These are phyloP conservation scores for Reinhardtius hippoglossoides DNA, from an alignment of 2,113 vertebrate species.

Conservation along the genomic window DNA sequence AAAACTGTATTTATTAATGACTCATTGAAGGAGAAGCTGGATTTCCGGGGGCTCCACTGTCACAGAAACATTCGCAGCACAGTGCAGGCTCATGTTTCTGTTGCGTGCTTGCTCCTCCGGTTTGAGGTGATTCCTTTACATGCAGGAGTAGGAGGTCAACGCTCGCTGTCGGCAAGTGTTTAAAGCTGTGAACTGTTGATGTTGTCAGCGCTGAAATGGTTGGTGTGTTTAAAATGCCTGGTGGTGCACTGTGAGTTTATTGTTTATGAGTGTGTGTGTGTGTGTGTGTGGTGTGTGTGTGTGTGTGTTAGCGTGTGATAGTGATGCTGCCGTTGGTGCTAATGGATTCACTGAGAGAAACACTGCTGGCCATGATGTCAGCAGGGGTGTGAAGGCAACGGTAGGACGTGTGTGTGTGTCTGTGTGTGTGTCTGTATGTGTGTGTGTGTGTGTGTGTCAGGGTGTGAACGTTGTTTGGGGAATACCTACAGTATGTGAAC, in stretches of 20 bases:
- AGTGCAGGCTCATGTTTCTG: not conserved
- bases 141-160: conserved; percentile 27
- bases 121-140: not conserved
- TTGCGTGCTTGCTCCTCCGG: not conserved
- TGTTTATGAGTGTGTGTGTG: conserved; percentile 31
- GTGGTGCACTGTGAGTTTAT: not conserved
- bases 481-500: conserved; percentile 59
- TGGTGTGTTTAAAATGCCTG: conserved; percentile 40
- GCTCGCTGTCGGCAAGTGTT: conserved; percentile 27
- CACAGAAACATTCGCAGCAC: no score
- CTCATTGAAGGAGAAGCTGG: no score
- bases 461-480: conserved; percentile 43
- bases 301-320: conserved; percentile 1
- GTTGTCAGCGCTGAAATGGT: conserved; percentile 7
- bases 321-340: conserved; percentile 44
- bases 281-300: not conserved
- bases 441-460: not conserved
- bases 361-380: conserved; percentile 65
- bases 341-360: conserved; percentile 69
- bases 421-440: conserved; percentile 21
- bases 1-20: no score
- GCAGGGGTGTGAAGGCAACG: conserved; percentile 70
- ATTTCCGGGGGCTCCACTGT: no score
- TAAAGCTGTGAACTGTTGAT: conserved; percentile 27
- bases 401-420: conserved; percentile 28